Evolutionary conservation across 1,140 invertebrate species (phyloP), one percentile per base, ranked within the genome.

Genomic region (Rhagoletis zephyria): DNA sequence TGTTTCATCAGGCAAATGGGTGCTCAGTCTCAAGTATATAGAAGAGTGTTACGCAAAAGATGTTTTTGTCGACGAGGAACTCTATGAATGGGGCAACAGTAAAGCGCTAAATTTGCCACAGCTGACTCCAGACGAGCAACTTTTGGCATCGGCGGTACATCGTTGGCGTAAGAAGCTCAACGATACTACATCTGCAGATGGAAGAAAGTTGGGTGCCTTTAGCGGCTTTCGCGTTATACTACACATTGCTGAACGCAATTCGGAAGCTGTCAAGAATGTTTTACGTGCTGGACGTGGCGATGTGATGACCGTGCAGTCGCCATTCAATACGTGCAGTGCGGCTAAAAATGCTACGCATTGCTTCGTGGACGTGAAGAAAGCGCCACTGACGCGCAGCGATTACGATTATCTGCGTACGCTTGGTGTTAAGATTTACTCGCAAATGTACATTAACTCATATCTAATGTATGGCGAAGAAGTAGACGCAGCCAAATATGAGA

Each of bases 1-100:
- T 89, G 95, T 98, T 61, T 97, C 97, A 0, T 94, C 96, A 0
- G 97, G 98, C 45, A 97, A 97, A 90, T 98, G 97, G 97, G 94
- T 98, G 2, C 91, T 98, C 9, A 96, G 97, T 90, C 94, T 95
- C 2, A 95, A 95, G 0, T 98, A 97, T 90, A 93, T 98, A 9
- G 94, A 95, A 14, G 94, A 95, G 70, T 97, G 95, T 86, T 91
- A 95, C 30, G 90, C 94, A 56, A 94, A 94, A 16, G 95, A 95
- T 0, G 90, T 90, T 86, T 97, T 98, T 90, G 90, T 98, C 6
- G 92, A 97, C 95, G 97, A 98, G 91, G 95, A 96, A 89, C 93
- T 95, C 5, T 97, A 94, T 92, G 96, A 97, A 91, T 97, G 96
- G 95, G 96, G 96, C 1, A 97, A 96, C 91, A 95, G 95, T 0